Base-by-base conservation (phyloP, 2,888 invertebrate genomes). In the Perizoma affinitatum region DNA sequence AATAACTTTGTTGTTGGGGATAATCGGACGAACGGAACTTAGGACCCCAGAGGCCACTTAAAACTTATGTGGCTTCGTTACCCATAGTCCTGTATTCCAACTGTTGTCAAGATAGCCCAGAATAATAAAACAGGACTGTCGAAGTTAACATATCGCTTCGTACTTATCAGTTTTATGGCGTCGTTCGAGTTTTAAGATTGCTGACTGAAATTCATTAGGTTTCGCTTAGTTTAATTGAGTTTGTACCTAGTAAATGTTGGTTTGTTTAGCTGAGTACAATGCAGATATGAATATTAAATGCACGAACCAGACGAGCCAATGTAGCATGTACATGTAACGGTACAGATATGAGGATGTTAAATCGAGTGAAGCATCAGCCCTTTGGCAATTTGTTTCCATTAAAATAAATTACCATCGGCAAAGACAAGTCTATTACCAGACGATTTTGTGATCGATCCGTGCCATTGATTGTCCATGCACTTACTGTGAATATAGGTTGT, bases 1-100 rank as follows among this genome's bases (percentile, higher is more conserved):
- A 86, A 89, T 87, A 89, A 90, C 84, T 90, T 87, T 82, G 86
- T 86, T 86, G 83, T 82, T 73, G 74, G 80, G 86, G 84, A 86
- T 87, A 88, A 89, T 87, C 85, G 88, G 86, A 83, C 80, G 79
- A 75, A 72, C 72, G 73, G 70, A 89, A 88, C 87, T 90, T 85
- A 72, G 72, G 71, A 69, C 86, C 84, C 87, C 78, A 65, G 88
- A 81, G 90, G 87, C 89, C 88, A 90, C 88, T 90, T 90, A 86
- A 88, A 90, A 90, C 88, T 90, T 90, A 83, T 84, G 86, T 89
- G 88, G 87, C 88, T 90, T 87, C 83, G 87, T 86, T 87, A 86
- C 82, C 84, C 86, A 83, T 83, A 82, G 83, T 77, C 79, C 82
- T 81, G 83, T 82, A 82, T 83, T 79, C 76, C 70, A 74, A 77